Conservation (phyloP, 2,113 vertebrate genomes). For the Callopanchax toddi region DNA sequence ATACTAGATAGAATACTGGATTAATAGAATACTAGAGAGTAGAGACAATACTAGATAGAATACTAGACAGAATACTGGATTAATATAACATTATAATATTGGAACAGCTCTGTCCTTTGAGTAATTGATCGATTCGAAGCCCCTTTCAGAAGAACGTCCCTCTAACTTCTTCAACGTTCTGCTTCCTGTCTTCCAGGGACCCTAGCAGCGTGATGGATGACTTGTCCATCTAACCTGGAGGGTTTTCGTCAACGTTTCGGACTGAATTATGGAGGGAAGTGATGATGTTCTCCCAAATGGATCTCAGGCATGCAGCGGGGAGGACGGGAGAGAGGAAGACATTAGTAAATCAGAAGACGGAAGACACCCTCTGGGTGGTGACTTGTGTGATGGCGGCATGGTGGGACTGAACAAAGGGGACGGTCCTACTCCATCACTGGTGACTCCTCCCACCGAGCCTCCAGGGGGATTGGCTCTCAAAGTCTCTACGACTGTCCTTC, state of each 20-base stretch:
- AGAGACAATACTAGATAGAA: too few relatives aligned
- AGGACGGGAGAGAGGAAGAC: conserved; percentile 47
- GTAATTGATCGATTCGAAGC: too few relatives aligned
- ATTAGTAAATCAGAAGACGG: conserved; percentile 87
- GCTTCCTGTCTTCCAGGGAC: conserved; percentile 70
- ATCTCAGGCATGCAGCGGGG: conserved; percentile 72
- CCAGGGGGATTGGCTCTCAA: conserved; percentile 90
- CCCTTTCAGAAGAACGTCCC: too few relatives aligned
- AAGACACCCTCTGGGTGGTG: conserved; percentile 79
- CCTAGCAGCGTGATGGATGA: conserved; percentile 43
- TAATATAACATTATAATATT: too few relatives aligned
- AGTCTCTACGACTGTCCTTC: conserved; percentile 90
- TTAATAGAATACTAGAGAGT: too few relatives aligned
- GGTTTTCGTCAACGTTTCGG: conserved; percentile 31
- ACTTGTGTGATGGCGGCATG: conserved; percentile 85
- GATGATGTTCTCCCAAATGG: conserved; percentile 82
- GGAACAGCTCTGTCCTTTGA: too few relatives aligned
- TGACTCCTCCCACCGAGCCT: conserved; percentile 82
- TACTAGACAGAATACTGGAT: too few relatives aligned
- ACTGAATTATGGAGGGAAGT: conserved; percentile 84
- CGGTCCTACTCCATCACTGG: conserved; percentile 81
- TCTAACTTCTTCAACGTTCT: too few relatives aligned
- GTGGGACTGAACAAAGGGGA: conserved; percentile 88
- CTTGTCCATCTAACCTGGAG: conserved; percentile 55
- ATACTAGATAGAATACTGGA: too few relatives aligned